A percentile compares a stretch with the other conserved stretches of the same genome.
phyloP scores from a whole-genome alignment of 1,140 invertebrate species.

The Ectropis grisescens region DNA sequence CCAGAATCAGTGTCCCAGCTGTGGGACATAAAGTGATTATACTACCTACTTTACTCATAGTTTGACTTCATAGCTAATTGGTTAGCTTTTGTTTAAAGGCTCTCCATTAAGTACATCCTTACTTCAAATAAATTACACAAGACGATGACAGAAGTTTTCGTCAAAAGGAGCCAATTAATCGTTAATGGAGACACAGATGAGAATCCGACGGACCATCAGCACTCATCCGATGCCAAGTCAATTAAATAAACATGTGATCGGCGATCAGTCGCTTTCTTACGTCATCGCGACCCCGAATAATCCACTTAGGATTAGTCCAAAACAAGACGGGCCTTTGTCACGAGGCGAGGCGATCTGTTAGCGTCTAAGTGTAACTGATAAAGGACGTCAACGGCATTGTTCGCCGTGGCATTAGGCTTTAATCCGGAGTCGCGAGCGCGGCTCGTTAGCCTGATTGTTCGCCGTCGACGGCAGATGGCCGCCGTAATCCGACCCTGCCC shows the following conservation, averaged over 20 bases:
- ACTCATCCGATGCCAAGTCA: too few species aligned
- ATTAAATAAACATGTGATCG: not conserved
- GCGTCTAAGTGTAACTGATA: slow-evolving; percentile 57
- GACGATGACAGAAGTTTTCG: too few species aligned
- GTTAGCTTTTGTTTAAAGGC: too few species aligned
- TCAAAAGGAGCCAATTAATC: too few species aligned
- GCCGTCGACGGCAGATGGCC: slow-evolving; percentile 54
- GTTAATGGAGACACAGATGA: too few species aligned
- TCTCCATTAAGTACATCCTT: too few species aligned
- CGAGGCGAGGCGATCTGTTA: slow-evolving; percentile 57
- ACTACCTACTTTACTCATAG: too few species aligned
- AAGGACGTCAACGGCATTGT: slow-evolving; percentile 55
- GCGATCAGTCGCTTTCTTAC: slow-evolving; percentile 3
- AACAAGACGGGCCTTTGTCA: slow-evolving; percentile 57
- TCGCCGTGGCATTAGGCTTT: slow-evolving; percentile 60
- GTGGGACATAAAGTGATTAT: too few species aligned
- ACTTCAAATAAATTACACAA: too few species aligned
- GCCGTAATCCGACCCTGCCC: slow-evolving; percentile 51
- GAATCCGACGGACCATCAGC: too few species aligned
- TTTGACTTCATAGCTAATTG: too few species aligned
- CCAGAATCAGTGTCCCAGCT: too few species aligned
- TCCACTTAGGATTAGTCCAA: slow-evolving; percentile 64
- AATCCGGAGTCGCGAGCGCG: slow-evolving; percentile 54
- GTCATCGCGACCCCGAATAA: slow-evolving; percentile 39
- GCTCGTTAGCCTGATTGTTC: slow-evolving; percentile 65